These are phyloP conservation scores for Callitettix versicolor DNA, from an alignment of 1,140 invertebrate species.

Conservation along the genomic window DNA sequence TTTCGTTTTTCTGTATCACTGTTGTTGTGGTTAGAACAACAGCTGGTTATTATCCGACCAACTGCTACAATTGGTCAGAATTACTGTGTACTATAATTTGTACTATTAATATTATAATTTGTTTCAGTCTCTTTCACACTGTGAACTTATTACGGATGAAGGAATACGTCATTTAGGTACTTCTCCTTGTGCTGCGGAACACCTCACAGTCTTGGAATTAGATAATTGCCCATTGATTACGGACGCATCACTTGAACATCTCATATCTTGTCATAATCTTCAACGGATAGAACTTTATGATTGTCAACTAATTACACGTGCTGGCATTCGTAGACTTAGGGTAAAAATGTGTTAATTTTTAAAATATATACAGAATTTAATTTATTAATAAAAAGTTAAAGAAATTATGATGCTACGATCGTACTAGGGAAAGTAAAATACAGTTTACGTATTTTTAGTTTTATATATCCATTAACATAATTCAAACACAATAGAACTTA, in stretches of 20 bases:
- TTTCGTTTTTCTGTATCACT: too few relatives aligned
- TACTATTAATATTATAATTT: conserved; percentile 13
- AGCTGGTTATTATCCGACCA: too few relatives aligned
- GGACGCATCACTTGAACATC: conserved; percentile 93
- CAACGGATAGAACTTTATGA: conserved; percentile 96
- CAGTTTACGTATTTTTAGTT: neutral
- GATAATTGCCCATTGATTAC: conserved; percentile 98
- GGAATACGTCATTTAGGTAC: conserved; percentile 88
- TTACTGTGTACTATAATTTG: too few relatives aligned
- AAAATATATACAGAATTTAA: neutral
- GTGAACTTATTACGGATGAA: conserved; percentile 96
- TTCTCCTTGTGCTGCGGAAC: conserved; percentile 82
- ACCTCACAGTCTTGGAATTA: conserved; percentile 86
- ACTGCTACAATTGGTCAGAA: too few relatives aligned
- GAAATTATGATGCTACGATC: neutral
- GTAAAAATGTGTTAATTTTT: conserved; percentile 40
- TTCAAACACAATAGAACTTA: too few relatives aligned
- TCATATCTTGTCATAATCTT: conserved; percentile 87
- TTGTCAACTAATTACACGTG: conserved; percentile 94
- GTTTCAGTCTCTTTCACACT: conserved; percentile 88
- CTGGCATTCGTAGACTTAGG: conserved; percentile 88
- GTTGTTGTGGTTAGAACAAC: too few relatives aligned
- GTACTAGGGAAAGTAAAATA: neutral
- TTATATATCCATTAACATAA: too few relatives aligned
- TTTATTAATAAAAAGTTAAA: neutral